Evolutionary conservation across 2,113 vertebrate genomes (phyloP), one percentile per base, ranked within the genome.

Genomic region (Hippocampus zosterae): DNA sequence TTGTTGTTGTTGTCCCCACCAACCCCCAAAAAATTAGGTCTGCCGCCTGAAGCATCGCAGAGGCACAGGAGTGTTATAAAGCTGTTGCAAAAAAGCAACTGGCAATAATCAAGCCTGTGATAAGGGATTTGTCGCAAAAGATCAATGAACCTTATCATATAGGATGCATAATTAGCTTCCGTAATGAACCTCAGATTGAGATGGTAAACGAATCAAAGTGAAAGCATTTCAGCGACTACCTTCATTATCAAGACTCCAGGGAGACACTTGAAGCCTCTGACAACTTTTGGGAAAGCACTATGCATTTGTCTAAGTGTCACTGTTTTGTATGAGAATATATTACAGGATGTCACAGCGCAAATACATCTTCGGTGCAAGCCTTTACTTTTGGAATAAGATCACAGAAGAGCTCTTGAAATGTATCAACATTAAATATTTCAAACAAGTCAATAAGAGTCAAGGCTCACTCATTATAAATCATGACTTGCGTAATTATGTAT

Each of bases 71-170:
- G 42, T 19, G 5, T 46, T 48, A 29, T 29, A 15, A 65, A 48
- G 15, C 7, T 48, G 42, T 13, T 18, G 23, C 42, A 29, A 27
- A 65, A 44, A 48, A 65, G 42, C 42, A 65, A 25, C 8, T 27
- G 25, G n/a, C 15, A 46, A 48, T 48, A 11, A 65, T 27, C 50
- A 53, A 27, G 16, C 55, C 25, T 40, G 25, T 40, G 42, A 52
- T 40, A 66, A 55, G 50, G 41, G 41, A 64, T 61, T 77, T 59
- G 11, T 46, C 11, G 42, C 42, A 21, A 50, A 57, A 60, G 23
- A 44, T 57, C 69, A 55, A 8, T 37, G 48, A 68, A 68, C 48
- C 33, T 42, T 56, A 42, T 67, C 65, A n/a, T 53, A 53, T 55
- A 55, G 19, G 13, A 74, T 70, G 68, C 68, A 40, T 42, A 46